Base-by-base conservation (phyloP, 1,140 invertebrate genomes). In the Drosophila leontia region DNA sequence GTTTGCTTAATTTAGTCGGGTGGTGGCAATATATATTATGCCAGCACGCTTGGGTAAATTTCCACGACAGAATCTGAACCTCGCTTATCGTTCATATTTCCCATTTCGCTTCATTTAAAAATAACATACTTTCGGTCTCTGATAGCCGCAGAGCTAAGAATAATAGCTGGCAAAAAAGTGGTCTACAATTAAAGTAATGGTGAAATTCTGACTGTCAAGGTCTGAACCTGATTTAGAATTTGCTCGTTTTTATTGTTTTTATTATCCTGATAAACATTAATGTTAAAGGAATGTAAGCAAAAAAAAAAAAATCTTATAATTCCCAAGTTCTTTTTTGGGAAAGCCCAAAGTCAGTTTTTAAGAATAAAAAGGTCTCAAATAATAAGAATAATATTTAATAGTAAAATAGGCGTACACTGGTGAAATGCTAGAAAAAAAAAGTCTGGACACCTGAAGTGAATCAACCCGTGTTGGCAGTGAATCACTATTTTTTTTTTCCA, bases 41-140 rank as follows among this genome's bases (percentile, higher is more conserved):
- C 56, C 80, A 51, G 41, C 62, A 55, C 74, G 61, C 34, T 48
- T 77, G 84, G 64, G 84, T 87, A 87, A 88, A 83, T 87, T 87
- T 87, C 84, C 83, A 87, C 79, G 64, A 62, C 74, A 57, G 63
- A 69, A 56, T 60, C 64, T 70, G 75, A 78, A 78, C 74, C 64
- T 41, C 57, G 78, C 64, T 78, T 78, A 78, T 78, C 75, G 75
- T 78, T 78, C 75, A 78, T 39, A 45, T 65, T 51, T 57, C 37
- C 42, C 39, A 53, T 17, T 29, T 48, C 42, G 56, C 50, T 26
- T 72, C 35, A 48, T 59, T 72, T 72, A 72, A 59, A 59, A 72
- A 59, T 56, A 56, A 56, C 19, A 56, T 69, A 45, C 23, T 26
- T 70, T 70, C 17, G 32, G 63, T 45, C 67, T 53, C 35, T 45